Evolutionary conservation across 2,797 vertebrate genomes (phyloP).

Genomic region (Aldrovandia affinis): DNA sequence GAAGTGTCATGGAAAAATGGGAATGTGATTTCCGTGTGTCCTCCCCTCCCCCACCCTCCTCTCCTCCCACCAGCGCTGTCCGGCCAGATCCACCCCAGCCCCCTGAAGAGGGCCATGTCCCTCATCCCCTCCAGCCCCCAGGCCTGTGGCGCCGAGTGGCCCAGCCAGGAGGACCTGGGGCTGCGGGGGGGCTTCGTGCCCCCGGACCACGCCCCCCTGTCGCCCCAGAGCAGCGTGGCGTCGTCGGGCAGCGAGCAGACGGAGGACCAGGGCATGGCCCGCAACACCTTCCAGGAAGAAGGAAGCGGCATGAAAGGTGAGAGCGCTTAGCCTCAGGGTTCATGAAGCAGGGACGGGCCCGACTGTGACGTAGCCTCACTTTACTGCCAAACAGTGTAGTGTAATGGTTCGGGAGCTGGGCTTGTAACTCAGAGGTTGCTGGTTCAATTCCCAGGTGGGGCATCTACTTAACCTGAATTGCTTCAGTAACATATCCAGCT

Average conservation of each 20-base stretch:
- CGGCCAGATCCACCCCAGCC: slow-evolving; percentile 87
- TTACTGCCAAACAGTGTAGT: too few relatives aligned
- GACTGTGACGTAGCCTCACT: too few relatives aligned
- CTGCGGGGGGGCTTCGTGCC: slow-evolving; percentile 74
- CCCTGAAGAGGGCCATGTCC: slow-evolving; percentile 87
- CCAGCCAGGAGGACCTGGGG: slow-evolving; percentile 79
- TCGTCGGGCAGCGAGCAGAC: slow-evolving; percentile 96
- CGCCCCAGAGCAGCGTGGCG: slow-evolving; percentile 94
- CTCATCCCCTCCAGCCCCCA: slow-evolving; percentile 82
- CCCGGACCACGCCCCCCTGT: slow-evolving; percentile 89
- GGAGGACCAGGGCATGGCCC: slow-evolving; percentile 82
- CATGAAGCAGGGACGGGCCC: not conserved
- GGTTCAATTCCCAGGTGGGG: too few relatives aligned
- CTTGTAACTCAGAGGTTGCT: too few relatives aligned
- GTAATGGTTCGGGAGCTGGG: too few relatives aligned
- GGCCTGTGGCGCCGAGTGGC: slow-evolving; percentile 83
- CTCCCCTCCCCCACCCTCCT: slow-evolving; percentile 13
- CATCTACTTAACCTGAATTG: too few relatives aligned
- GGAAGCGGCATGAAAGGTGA: slow-evolving; percentile 97
- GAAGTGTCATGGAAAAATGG: too few relatives aligned
- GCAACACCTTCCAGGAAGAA: slow-evolving; percentile 94
- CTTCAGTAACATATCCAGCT: too few relatives aligned
- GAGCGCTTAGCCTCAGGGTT: not conserved
- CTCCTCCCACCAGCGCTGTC: slow-evolving; percentile 70
- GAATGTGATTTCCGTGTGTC: not conserved